Conservation (phyloP, 2,888 invertebrate genomes). For the Melinaea marsaeus region DNA sequence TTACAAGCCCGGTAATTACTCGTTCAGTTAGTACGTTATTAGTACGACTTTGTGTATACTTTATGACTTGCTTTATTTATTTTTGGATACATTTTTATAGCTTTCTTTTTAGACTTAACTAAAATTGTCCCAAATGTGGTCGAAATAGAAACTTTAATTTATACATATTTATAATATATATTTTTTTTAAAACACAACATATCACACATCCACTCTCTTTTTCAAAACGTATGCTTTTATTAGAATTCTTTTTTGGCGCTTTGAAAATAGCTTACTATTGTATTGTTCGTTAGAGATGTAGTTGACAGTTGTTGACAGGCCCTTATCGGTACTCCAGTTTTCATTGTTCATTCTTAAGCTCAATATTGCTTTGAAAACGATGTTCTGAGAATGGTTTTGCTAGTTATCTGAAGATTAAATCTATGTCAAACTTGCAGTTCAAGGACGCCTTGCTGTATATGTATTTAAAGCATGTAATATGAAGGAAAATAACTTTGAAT, state of each 20-base stretch:
- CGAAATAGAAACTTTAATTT: too few species aligned
- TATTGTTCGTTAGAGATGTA: constrained; percentile 10
- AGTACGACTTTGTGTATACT: constrained; percentile 11
- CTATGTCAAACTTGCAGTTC: not conserved
- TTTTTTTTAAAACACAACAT: not conserved
- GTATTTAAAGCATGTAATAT: not conserved
- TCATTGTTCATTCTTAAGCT: constrained; percentile 17
- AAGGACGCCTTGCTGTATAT: not conserved
- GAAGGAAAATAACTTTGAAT: too few species aligned
- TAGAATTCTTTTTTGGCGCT: constrained; percentile 5
- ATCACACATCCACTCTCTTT: not conserved
- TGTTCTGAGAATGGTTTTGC: constrained; percentile 10
- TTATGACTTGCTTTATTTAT: not conserved
- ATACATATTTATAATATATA: too few species aligned
- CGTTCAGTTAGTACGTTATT: constrained; percentile 26
- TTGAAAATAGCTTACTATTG: constrained; percentile 13
- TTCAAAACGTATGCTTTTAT: constrained; percentile 6
- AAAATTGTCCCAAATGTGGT: too few species aligned
- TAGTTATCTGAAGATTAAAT: constrained; percentile 14
- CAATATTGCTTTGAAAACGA: constrained; percentile 18
- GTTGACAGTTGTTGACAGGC: constrained; percentile 18
- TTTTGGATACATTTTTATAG: not conserved
- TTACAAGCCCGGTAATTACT: constrained; percentile 64
- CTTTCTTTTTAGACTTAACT: not conserved
- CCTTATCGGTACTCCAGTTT: constrained; percentile 20